These are phyloP conservation scores for Chiloscyllium plagiosum DNA, from an alignment of 2,113 vertebrate genomes.

Conservation along the genomic window DNA sequence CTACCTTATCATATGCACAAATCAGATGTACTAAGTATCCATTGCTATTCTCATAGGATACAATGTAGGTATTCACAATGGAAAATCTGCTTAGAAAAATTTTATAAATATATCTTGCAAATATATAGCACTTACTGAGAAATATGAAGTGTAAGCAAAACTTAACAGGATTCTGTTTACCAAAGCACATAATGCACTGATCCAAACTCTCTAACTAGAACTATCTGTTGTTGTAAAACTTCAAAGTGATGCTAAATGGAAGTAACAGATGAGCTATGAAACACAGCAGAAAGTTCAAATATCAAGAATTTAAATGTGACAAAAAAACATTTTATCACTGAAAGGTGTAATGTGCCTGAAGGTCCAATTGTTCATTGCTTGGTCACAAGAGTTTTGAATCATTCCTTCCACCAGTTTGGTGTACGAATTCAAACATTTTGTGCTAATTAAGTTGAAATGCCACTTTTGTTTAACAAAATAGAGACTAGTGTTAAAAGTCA, in stretches of 20 bases:
- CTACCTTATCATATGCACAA: background rate
- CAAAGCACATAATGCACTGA: background rate
- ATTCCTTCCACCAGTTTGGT: background rate
- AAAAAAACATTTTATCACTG: background rate
- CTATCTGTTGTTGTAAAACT: background rate
- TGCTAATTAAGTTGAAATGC: background rate
- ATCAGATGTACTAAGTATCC: background rate
- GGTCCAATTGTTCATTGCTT: background rate
- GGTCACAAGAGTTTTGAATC: background rate
- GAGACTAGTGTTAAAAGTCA: background rate
- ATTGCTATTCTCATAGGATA: background rate
- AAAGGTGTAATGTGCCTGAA: too few relatives aligned
- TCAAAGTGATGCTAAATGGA: background rate
- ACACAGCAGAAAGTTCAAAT: background rate
- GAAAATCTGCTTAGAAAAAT: background rate
- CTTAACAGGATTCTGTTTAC: background rate
- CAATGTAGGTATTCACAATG: background rate
- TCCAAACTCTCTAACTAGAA: background rate
- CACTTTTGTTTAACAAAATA: background rate
- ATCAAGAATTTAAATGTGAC: background rate
- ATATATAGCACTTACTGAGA: background rate
- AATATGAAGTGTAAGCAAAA: too few relatives aligned
- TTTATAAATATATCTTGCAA: background rate
- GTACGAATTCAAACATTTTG: background rate
- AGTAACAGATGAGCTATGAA: background rate